A percentile compares a stretch with the other conserved stretches of the same genome.
These are phyloP conservation scores for Calycopis cecrops DNA, from an alignment of 1,140 invertebrate species.

Conservation along the genomic window DNA sequence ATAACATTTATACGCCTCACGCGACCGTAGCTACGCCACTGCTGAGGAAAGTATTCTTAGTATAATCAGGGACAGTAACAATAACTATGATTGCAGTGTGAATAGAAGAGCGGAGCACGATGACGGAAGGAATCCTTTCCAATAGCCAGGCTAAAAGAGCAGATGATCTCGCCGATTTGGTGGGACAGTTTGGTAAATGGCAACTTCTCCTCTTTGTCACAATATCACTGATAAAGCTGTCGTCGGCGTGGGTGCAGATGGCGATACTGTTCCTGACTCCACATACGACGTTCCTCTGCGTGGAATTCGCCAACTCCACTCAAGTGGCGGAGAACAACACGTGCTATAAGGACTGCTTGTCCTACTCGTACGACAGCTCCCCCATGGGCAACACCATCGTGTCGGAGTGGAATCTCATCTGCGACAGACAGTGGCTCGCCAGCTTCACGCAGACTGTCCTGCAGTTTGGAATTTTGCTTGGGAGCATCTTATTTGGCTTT, in stretches of 20 bases:
- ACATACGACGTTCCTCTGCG: constrained; percentile 37
- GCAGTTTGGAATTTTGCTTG: constrained; percentile 72
- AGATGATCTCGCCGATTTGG: constrained; percentile 41
- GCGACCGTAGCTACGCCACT: too few relatives aligned
- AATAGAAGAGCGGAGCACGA: too few relatives aligned
- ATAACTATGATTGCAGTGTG: too few relatives aligned
- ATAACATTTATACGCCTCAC: too few relatives aligned
- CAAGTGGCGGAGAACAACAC: constrained; percentile 35
- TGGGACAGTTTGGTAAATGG: constrained; percentile 77
- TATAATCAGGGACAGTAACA: too few relatives aligned
- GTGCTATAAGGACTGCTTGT: constrained; percentile 43
- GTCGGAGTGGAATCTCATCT: constrained; percentile 74
- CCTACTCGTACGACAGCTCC: constrained; percentile 59
- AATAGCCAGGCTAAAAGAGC: constrained; percentile 30
- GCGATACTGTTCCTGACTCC: constrained; percentile 69
- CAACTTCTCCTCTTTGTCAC: constrained; percentile 70
- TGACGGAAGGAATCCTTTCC: too few relatives aligned
- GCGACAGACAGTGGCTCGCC: constrained; percentile 62
- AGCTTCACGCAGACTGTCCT: constrained; percentile 71
- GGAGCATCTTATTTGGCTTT: constrained; percentile 73
- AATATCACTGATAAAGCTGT: constrained; percentile 74
- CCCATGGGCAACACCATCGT: constrained; percentile 70
- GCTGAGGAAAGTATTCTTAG: too few relatives aligned
- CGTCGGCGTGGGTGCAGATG: constrained; percentile 76
- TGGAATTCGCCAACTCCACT: constrained; percentile 34